These are phyloP conservation scores for Sarcoramphus papa DNA, from an alignment of 2,797 vertebrate species.

Conservation along the genomic window DNA sequence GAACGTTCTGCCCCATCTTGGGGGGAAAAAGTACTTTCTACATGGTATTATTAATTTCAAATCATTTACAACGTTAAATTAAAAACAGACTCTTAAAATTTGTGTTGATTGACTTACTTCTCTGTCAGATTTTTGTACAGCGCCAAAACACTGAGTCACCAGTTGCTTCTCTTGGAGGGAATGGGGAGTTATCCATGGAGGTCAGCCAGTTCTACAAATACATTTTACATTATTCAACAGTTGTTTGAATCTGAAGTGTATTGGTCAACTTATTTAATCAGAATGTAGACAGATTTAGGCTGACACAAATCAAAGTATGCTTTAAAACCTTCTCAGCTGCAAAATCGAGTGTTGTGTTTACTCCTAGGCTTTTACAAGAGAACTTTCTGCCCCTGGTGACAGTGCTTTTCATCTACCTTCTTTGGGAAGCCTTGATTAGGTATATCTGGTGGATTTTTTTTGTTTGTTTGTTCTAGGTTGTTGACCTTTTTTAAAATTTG, in stretches of 20 bases:
- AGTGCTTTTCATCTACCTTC: neutral
- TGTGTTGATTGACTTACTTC: conserved; percentile 7
- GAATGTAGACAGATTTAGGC: neutral
- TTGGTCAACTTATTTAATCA: neutral
- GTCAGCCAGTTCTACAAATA: neutral
- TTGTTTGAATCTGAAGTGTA: neutral
- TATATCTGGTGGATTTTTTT: neutral
- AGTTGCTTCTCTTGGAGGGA: conserved; percentile 1
- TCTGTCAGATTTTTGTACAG: neutral
- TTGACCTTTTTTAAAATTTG: neutral
- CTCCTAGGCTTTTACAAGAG: neutral
- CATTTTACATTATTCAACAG: neutral
- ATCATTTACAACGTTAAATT: neutral
- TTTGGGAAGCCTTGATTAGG: neutral
- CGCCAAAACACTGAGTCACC: neutral
- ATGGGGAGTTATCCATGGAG: neutral
- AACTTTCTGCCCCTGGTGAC: neutral
- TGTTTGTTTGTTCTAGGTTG: neutral
- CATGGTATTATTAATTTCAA: neutral
- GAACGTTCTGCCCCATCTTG: neutral
- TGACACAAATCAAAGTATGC: neutral
- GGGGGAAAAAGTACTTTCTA: neutral
- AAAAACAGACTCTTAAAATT: neutral
- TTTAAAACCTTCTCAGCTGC: neutral
- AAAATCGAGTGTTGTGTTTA: neutral